Evolutionary conservation across 2,888 invertebrate species (phyloP), one percentile per base, ranked within the genome.

Genomic region (Ormyrus nitidulus): DNA sequence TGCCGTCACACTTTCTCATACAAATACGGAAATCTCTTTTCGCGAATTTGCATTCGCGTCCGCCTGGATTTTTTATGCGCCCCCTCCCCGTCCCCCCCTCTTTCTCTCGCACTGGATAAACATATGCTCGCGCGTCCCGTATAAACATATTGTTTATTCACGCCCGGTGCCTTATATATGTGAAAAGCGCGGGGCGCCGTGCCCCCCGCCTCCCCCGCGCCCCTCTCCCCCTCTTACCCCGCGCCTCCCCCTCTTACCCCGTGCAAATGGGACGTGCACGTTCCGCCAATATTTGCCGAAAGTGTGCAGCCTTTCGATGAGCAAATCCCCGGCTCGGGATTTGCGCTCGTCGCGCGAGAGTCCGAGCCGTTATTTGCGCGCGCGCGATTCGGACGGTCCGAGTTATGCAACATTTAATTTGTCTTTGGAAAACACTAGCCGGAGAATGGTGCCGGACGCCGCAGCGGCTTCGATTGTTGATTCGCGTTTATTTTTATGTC

Each of bases 251-350:
- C n/a, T n/a, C n/a, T n/a, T n/a, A n/a, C n/a, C n/a, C n/a, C n/a
- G 80, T 76, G 79, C 76, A 83, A 86, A 84, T 83, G 81, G 83
- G 82, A 84, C 49, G 13, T 58, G 84, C 88, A 89, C 88, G 88
- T 89, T 89, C 87, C 83, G 84, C 86, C 86, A 89, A 89, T 89
- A 89, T 89, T 89, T 88, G 86, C 85, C 84, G 84, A 86, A 88
- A 88, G 85, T 86, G 86, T 85, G 84, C 81, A 34, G 77, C 70
- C 62, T 10, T 10, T 6, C 58, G 34, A 2, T 19, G n/a, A 10
- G 49, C 62, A 34, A 34, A 34, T 34, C 34, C 5, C 44, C 10
- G 6, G 6, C 44, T 44, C 13, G 11, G 49, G n/a, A 64, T 49
- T 62, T 19, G 53, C 61, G 61, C 48, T 53, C 61, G 62, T 70